Evolutionary conservation across 2,797 vertebrate genomes (phyloP).

Genomic region (Salmo trutta): DNA sequence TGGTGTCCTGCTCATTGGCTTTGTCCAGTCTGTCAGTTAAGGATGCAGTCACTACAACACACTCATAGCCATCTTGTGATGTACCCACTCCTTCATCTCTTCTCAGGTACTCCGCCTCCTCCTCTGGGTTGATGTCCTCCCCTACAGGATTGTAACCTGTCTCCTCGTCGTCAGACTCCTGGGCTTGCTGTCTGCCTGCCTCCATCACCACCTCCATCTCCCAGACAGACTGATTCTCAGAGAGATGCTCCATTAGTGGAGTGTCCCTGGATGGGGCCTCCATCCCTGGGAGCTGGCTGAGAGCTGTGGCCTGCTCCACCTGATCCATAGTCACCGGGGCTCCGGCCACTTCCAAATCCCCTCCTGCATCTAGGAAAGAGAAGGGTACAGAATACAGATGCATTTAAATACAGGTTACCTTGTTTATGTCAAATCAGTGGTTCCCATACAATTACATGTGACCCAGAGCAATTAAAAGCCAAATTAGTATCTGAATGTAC

Average conservation of each 20-base stretch:
- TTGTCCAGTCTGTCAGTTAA: slow-evolving; percentile 57
- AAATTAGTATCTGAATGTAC: not conserved
- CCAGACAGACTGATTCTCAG: slow-evolving; percentile 62
- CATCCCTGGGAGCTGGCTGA: slow-evolving; percentile 39
- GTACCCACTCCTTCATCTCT: slow-evolving; percentile 19
- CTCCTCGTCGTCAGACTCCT: slow-evolving; percentile 27
- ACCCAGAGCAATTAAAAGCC: not conserved
- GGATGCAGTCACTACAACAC: slow-evolving; percentile 53
- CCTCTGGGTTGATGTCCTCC: slow-evolving; percentile 4
- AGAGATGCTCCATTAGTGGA: slow-evolving; percentile 26
- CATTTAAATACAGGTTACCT: not conserved
- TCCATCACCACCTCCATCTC: slow-evolving; percentile 68
- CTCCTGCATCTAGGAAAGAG: slow-evolving; percentile 50
- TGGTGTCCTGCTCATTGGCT: slow-evolving; percentile 29
- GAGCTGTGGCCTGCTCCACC: slow-evolving; percentile 28
- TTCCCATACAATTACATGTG: not conserved
- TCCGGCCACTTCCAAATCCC: slow-evolving; percentile 49
- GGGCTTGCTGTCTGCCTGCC: slow-evolving; percentile 37
- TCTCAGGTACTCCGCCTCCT: slow-evolving; percentile 14
- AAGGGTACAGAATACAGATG: not conserved
- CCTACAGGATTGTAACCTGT: slow-evolving; percentile 26
- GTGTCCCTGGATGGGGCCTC: slow-evolving; percentile 38
- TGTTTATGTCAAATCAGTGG: not conserved
- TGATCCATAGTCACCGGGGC: slow-evolving; percentile 22
- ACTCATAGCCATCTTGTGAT: slow-evolving; percentile 52